Evolutionary conservation across 2,797 vertebrate genomes (phyloP).

Genomic region (Oreochromis grahami): DNA sequence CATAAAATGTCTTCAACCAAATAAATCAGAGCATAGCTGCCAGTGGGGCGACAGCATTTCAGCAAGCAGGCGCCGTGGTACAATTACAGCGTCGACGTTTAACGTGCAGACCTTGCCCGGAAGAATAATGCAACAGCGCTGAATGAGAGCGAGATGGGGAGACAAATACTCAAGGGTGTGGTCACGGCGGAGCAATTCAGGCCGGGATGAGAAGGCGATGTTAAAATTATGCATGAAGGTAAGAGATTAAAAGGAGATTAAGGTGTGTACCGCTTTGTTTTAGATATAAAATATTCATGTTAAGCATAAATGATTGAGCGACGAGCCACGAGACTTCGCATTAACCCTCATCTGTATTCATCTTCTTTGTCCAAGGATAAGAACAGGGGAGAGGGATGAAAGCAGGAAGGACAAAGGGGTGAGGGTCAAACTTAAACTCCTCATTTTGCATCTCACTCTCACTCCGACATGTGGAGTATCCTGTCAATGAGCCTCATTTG

Average conservation of each 20-base stretch:
- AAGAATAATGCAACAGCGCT: conserved; percentile 26
- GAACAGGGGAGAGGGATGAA: background rate
- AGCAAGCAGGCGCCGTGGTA: conserved; percentile 21
- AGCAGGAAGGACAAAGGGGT: conserved; percentile 3
- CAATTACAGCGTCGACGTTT: conserved; percentile 39
- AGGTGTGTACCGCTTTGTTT: background rate
- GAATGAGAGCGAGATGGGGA: conserved; percentile 22
- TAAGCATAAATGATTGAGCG: conserved; percentile 17
- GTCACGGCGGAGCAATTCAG: background rate
- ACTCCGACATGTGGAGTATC: background rate
- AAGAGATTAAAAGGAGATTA: conserved; percentile 6
- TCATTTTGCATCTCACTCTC: background rate
- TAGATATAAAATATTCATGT: conserved; percentile 34
- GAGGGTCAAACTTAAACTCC: conserved; percentile 15
- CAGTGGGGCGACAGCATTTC: conserved; percentile 24
- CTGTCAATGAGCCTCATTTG: background rate
- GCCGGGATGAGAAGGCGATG: background rate
- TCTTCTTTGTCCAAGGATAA: conserved; percentile 8
- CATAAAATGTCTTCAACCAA: conserved; percentile 25
- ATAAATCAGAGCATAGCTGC: conserved; percentile 52
- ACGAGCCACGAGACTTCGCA: background rate
- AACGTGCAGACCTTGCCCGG: conserved; percentile 38
- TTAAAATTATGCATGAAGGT: conserved; percentile 6
- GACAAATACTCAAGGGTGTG: conserved; percentile 17
- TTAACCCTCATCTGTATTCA: conserved; percentile 29